phyloP scores from a whole-genome alignment of 2,113 vertebrate genomes.

The Alosa alosa region DNA sequence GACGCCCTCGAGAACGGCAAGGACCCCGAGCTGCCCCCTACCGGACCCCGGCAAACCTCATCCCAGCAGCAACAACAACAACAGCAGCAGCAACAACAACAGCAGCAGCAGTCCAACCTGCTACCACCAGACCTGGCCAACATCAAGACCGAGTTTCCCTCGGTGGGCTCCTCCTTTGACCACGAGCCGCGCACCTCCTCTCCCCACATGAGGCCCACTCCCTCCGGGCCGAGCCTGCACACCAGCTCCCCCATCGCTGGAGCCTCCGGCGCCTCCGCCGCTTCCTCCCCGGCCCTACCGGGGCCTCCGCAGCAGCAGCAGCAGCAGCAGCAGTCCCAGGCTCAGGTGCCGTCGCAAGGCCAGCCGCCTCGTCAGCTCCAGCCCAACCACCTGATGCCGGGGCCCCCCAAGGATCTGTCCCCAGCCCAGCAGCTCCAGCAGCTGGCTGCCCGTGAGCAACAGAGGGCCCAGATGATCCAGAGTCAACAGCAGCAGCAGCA shows the following conservation, averaged over 20 bases:
- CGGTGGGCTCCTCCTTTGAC: constrained; percentile 71
- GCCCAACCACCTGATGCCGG: constrained; percentile 67
- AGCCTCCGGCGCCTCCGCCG: constrained; percentile 61
- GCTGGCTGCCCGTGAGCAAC: constrained; percentile 82
- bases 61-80: background rate
- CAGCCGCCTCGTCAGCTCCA: constrained; percentile 69
- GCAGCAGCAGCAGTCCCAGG: constrained; percentile 46
- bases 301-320: constrained; percentile 67
- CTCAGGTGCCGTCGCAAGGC: constrained; percentile 69
- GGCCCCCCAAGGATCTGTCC: constrained; percentile 76
- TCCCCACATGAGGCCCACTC: constrained; percentile 81
- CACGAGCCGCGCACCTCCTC: constrained; percentile 83
- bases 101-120: constrained; percentile 38
- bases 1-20: constrained; percentile 94
- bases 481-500: constrained; percentile 88
- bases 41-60: constrained; percentile 23
- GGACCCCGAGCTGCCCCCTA: constrained; percentile 75
- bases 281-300: constrained; percentile 74
- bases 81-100: background rate
- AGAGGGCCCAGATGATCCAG: constrained; percentile 87
- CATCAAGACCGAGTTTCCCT: constrained; percentile 89
- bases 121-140: constrained; percentile 78
- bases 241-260: constrained; percentile 71
- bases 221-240: constrained; percentile 80
- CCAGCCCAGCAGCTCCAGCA: constrained; percentile 82